Conservation (phyloP, 2,888 invertebrate species). For the Malacosoma neustria region DNA sequence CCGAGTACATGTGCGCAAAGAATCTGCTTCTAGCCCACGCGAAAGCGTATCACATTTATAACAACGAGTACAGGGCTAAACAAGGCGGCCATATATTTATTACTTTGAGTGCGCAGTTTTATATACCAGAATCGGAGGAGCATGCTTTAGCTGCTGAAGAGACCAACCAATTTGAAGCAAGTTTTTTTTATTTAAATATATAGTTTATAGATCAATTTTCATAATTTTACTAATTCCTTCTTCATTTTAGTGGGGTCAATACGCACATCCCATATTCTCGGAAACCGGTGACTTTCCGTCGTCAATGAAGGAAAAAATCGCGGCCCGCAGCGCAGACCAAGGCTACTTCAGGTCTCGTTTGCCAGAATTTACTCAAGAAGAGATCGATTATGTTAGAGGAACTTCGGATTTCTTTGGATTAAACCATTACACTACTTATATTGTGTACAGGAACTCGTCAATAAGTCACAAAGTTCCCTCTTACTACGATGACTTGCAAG, state of each 20-base stretch:
- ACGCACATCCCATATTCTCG: constrained; percentile 56
- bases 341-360: constrained; percentile 30
- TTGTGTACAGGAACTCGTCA: constrained; percentile 28
- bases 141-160: constrained; percentile 40
- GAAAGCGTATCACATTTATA: constrained; percentile 41
- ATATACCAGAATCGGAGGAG: constrained; percentile 33
- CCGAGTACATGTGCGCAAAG: constrained; percentile 58
- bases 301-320: constrained; percentile 48
- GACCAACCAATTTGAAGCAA: constrained; percentile 25
- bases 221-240: not conserved
- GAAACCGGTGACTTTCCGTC: constrained; percentile 61
- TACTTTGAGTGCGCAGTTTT: constrained; percentile 26
- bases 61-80: constrained; percentile 29
- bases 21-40: constrained; percentile 70
- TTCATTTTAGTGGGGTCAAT: constrained; percentile 42
- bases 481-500: constrained; percentile 18
- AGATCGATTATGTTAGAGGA: constrained; percentile 31
- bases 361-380: constrained; percentile 30
- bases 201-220: not conserved
- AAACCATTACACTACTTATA: constrained; percentile 76
- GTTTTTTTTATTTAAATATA: constrained; percentile 1
- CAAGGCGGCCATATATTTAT: constrained; percentile 29
- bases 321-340: constrained; percentile 32
- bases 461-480: constrained; percentile 20
- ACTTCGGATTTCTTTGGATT: constrained; percentile 59